Conservation (phyloP, 2,113 vertebrate genomes). For the Mesembrinibis cayennensis region DNA sequence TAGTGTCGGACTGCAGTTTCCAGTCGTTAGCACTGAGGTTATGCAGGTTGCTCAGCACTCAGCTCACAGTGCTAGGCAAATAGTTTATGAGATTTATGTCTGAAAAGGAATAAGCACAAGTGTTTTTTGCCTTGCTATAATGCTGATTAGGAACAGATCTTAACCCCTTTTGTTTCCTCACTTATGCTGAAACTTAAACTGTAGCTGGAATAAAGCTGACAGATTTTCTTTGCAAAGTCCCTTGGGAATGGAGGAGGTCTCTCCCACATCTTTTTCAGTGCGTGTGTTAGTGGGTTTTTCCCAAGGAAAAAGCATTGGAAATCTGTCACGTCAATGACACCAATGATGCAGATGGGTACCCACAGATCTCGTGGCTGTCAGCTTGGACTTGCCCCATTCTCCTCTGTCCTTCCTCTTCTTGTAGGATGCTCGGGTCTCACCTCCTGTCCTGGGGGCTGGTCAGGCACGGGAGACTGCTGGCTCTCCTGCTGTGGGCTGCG, state of each 20-base stretch:
- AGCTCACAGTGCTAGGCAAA: not conserved
- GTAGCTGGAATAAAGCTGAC: not conserved
- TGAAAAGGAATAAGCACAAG: not conserved
- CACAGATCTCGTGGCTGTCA: not conserved
- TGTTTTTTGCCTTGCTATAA: not conserved
- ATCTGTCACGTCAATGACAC: fast-evolving
- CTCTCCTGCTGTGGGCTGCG: fast-evolving
- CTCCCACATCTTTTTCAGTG: not conserved
- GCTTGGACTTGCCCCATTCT: not conserved
- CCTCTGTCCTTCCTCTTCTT: not conserved
- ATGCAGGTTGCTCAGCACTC: fast-evolving
- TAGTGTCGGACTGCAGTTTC: not conserved
- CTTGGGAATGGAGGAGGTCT: not conserved
- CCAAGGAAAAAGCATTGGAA: not conserved
- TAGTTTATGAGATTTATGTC: not conserved
- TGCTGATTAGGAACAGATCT: not conserved
- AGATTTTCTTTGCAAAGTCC: not conserved
- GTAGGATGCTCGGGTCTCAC: not conserved
- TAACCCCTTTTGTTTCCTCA: not conserved
- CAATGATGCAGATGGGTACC: not conserved
- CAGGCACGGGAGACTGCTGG: not conserved
- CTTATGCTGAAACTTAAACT: not conserved
- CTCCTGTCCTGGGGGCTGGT: too few species aligned
- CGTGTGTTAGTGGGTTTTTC: fast-evolving
- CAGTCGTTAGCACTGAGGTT: not conserved